Base-by-base conservation (phyloP, 2,113 vertebrate species). In the Cyanocitta stelleri region DNA sequence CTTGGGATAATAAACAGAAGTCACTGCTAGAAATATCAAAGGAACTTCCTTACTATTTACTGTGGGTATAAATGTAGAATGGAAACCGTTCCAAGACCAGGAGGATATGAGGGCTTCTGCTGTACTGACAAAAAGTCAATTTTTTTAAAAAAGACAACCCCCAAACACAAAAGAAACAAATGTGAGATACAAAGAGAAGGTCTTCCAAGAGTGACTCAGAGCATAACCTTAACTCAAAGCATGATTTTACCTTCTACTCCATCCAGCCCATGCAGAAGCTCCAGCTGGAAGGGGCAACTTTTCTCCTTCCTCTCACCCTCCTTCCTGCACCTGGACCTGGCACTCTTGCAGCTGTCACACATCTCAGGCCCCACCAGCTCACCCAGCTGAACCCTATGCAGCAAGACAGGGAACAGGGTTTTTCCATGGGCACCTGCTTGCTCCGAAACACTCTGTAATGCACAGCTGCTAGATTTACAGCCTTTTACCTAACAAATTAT, bases 371-470 rank as follows among this genome's bases (percentile, higher is more conserved):
- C 10, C 41, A 77, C 12, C 9, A 3, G 48, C 48, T 67, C 29
- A 37, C 22, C 54, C 15, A 3, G 26, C 19, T 16, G 18, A 64
- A 49, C 3, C 0, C 29, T 20, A 15, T 0, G 0, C 33, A 44
- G 11, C 35, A 30, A 35, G 39, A 49, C 26, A 78, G 16, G 21
- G 41, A 68, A 5, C 0, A 63, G 4, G 1, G 9, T 4, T n/a
- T 69, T 27, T 33, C 21, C 24, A 35, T 19, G 11, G 39, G 10
- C 14, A 67, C 14, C 22, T 63, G 23, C 84, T 72, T 89, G 30
- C 26, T 52, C n/a, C 16, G 15, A 69, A 73, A 56, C 17, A 44
- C 49, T 44, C 43, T 1, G 0, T n/a, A 48, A n/a, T 10, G 58
- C 22, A 33, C 13, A 41, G 29, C 5, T 69, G 52, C 16, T 54